Evolutionary conservation across 2,888 invertebrate species (phyloP).

Genomic region (Colostygia pectinataria): DNA sequence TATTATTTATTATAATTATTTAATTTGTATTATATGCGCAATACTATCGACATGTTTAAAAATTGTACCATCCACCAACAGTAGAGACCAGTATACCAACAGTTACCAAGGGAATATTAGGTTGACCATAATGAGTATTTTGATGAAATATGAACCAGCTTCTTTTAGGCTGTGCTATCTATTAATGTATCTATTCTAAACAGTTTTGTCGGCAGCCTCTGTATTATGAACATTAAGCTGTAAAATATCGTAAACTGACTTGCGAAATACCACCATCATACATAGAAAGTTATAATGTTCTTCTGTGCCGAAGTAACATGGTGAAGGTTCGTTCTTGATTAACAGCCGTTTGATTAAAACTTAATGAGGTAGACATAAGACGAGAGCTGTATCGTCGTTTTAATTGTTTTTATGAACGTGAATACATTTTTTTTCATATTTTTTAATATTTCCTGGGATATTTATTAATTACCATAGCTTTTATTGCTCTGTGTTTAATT

Average conservation of each 20-base stretch:
- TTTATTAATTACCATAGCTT: no score
- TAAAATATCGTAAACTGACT: conserved; percentile 50
- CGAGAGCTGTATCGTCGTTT: conserved; percentile 19
- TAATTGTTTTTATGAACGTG: neutral
- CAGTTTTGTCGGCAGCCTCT: conserved; percentile 46
- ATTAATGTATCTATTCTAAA: conserved; percentile 59
- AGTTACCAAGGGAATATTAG: no score
- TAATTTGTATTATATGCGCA: no score
- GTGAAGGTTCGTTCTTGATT: conserved; percentile 21
- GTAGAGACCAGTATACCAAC: no score
- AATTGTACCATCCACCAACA: no score
- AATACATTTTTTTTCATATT: no score
- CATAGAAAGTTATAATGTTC: conserved; percentile 37
- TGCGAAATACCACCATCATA: conserved; percentile 47
- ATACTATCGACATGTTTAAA: no score
- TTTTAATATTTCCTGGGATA: no score
- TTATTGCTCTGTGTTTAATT: no score
- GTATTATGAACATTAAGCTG: conserved; percentile 39
- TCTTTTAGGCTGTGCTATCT: conserved; percentile 37
- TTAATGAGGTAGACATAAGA: conserved; percentile 41
- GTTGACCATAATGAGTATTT: no score
- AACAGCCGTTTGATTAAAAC: conserved; percentile 46
- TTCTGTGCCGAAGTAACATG: conserved; percentile 28
- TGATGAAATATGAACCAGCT: conserved; percentile 5
- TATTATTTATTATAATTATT: no score